Evolutionary conservation across 1,140 invertebrate species (phyloP).

Genomic region (Charaxes varanes): DNA sequence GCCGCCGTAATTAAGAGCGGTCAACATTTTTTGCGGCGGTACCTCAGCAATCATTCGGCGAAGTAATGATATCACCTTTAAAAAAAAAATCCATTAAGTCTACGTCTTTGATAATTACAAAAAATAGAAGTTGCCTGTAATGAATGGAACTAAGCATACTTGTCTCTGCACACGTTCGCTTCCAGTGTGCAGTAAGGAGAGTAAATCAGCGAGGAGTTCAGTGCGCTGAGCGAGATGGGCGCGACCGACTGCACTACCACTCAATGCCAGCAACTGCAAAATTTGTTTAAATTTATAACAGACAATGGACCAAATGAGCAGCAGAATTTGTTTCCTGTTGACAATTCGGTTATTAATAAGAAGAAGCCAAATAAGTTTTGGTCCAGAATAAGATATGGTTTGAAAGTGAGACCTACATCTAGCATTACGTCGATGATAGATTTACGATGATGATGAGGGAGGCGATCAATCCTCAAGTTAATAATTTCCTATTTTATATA

Average conservation of each 20-base stretch:
- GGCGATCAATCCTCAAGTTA: no score
- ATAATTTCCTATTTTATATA: no score
- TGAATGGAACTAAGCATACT: conserved; percentile 78
- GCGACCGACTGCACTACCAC: conserved; percentile 92
- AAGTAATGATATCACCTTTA: conserved; percentile 62
- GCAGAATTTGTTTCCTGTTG: no score
- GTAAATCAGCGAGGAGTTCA: conserved; percentile 87
- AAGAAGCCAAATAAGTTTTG: no score
- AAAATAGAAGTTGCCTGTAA: neutral
- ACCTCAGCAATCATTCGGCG: conserved; percentile 63
- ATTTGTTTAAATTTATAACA: neutral
- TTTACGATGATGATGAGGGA: no score
- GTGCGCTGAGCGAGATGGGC: conserved; percentile 93
- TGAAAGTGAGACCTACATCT: no score
- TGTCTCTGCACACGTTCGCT: conserved; percentile 96
- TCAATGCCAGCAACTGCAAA: conserved; percentile 84
- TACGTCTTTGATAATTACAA: no score
- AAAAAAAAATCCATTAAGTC: conserved; percentile 11
- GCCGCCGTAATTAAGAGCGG: conserved; percentile 42
- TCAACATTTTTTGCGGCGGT: conserved; percentile 55
- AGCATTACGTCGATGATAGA: no score
- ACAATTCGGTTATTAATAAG: no score
- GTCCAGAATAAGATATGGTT: no score
- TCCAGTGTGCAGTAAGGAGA: conserved; percentile 93
- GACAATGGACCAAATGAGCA: no score